Percentiles rank a stretch among this genome's conserved stretches.
phyloP scores from a whole-genome alignment of 2,113 vertebrate species.

The Pterocles burchelli region DNA sequence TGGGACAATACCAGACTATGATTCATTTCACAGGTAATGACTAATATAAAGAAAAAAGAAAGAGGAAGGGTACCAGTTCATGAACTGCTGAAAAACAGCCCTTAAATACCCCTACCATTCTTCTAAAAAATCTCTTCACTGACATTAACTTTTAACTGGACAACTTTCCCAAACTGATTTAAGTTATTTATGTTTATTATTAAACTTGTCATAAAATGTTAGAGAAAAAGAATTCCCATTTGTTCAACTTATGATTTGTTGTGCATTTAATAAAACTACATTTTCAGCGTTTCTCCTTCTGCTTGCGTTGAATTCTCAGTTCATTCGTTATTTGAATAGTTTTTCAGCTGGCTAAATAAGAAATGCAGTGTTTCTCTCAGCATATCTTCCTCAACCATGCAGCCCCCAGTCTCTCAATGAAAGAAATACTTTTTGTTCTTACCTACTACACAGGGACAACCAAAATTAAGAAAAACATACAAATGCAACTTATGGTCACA shows the following conservation, averaged over 20 bases:
- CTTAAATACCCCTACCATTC: background rate
- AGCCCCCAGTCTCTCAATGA: background rate
- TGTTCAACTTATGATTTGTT: background rate
- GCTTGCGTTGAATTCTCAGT: background rate
- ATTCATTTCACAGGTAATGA: background rate
- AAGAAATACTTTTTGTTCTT: background rate
- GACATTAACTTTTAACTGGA: background rate
- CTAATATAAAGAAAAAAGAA: background rate
- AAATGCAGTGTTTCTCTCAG: background rate
- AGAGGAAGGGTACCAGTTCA: background rate
- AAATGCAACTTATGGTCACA: background rate
- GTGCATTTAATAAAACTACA: background rate
- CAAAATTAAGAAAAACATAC: background rate
- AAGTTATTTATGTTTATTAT: background rate
- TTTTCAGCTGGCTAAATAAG: background rate
- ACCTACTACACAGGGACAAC: background rate
- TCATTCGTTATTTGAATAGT: background rate
- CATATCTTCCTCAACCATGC: background rate
- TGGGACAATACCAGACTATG: background rate
- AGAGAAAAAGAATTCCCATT: background rate
- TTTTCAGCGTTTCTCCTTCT: background rate
- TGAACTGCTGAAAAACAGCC: background rate
- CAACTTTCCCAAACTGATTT: background rate
- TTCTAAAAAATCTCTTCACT: background rate
- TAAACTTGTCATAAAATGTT: background rate